These are phyloP conservation scores for Diadumene lineata DNA, from an alignment of 92 coral and sea anemone genomes.

Conservation along the genomic window DNA sequence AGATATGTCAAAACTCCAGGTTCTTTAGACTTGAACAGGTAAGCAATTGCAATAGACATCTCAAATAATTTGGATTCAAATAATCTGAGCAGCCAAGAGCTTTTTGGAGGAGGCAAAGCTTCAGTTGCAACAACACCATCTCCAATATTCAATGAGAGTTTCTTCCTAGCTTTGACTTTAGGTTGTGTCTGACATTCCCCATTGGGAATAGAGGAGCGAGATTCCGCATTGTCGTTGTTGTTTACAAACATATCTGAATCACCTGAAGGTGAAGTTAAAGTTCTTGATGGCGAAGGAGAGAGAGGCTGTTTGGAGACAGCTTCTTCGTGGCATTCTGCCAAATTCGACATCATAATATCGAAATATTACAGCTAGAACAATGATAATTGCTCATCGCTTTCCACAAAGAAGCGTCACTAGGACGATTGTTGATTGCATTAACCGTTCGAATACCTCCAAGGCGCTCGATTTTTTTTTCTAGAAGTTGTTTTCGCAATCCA, in stretches of 20 bases:
- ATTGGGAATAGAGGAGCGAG: constrained; percentile 12
- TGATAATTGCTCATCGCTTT: not conserved
- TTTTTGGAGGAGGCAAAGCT: constrained; percentile 79
- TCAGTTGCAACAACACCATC: constrained; percentile 15
- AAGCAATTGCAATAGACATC: constrained; percentile 97
- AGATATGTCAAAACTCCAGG: constrained; percentile 95
- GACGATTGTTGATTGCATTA: not conserved
- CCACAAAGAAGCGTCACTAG: not conserved
- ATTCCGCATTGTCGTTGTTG: constrained; percentile 11
- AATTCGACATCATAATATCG: constrained; percentile 15
- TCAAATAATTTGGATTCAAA: constrained; percentile 96
- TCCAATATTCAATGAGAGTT: constrained; percentile 32
- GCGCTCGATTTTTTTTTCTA: not conserved
- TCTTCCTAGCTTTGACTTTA: constrained; percentile 30
- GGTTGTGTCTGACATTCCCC: constrained; percentile 9
- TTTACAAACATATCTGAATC: constrained; percentile 13
- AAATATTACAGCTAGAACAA: not conserved
- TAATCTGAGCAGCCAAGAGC: constrained; percentile 86
- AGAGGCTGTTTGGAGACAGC: constrained; percentile 2
- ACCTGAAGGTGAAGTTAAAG: not conserved
- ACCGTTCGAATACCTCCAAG: not conserved
- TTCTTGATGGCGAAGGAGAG: not conserved
- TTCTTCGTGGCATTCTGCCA: constrained; percentile 13
- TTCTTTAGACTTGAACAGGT: constrained; percentile 95
- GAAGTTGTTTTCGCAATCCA: constrained; percentile 21